Conservation (phyloP, 2,113 vertebrate genomes). For the Fregata magnificens region DNA sequence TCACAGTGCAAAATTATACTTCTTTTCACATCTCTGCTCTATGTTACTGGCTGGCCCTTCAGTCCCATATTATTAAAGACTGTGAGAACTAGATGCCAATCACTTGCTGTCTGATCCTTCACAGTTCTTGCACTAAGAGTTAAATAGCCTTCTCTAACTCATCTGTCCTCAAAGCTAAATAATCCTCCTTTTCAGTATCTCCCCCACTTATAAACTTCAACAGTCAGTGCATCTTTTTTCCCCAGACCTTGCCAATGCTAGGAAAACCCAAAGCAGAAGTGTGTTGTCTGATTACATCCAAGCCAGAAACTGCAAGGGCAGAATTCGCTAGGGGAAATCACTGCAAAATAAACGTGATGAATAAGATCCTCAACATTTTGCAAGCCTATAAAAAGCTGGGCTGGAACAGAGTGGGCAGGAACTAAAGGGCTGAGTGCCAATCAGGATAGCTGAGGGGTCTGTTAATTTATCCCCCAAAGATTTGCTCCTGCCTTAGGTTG, state of each 20-base stretch:
- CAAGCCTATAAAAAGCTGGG: conserved; percentile 29
- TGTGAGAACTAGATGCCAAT: not conserved
- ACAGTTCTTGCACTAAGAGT: not conserved
- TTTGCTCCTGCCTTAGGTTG: conserved; percentile 29
- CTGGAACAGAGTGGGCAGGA: conserved; percentile 18
- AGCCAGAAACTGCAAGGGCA: not conserved
- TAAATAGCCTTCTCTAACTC: not conserved
- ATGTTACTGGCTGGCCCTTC: not conserved
- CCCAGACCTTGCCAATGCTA: not conserved
- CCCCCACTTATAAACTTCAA: not conserved
- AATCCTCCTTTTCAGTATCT: not conserved
- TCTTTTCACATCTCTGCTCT: not conserved
- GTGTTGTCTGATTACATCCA: not conserved
- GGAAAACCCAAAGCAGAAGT: not conserved
- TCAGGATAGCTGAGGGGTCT: not conserved
- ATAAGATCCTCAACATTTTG: not conserved
- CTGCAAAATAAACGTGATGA: conserved; percentile 40
- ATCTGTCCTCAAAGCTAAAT: not conserved
- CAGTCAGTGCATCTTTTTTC: not conserved
- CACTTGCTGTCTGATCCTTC: not conserved
- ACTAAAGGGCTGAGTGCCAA: not conserved
- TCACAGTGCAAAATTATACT: not conserved
- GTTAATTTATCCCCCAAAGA: conserved; percentile 39
- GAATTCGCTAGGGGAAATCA: not conserved
- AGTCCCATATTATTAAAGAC: not conserved